phyloP scores from a whole-genome alignment of 2,888 invertebrate species.

The Acholoe squamosa region DNA sequence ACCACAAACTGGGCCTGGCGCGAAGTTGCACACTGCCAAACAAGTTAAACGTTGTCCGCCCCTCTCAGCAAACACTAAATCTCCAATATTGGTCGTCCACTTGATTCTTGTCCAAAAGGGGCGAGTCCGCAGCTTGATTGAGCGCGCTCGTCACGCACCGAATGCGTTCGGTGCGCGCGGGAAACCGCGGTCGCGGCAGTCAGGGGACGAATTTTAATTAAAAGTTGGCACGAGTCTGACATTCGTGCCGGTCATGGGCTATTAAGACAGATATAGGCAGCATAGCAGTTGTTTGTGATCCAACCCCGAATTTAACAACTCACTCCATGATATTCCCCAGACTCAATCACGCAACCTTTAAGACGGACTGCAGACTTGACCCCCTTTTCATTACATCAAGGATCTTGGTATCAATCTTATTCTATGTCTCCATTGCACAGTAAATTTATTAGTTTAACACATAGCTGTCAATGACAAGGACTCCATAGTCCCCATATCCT shows the following conservation, averaged over 20 bases:
- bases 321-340: no score
- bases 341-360: no score
- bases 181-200: not conserved
- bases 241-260: slow-evolving; percentile 35
- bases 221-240: slow-evolving; percentile 7
- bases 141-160: slow-evolving; percentile 18
- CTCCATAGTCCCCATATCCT: slow-evolving; percentile 7
- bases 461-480: slow-evolving; percentile 2
- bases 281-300: not conserved
- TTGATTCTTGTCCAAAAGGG: slow-evolving; percentile 45
- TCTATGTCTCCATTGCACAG: no score
- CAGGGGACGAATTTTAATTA: slow-evolving; percentile 35
- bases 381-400: no score
- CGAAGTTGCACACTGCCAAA: not conserved
- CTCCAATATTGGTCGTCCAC: slow-evolving; percentile 39
- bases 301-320: not conserved
- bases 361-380: no score
- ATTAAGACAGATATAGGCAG: slow-evolving; percentile 23
- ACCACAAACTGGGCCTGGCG: not conserved
- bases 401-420: no score
- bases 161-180: not conserved
- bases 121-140: slow-evolving; percentile 12
- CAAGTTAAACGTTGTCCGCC: slow-evolving; percentile 13
- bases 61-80: not conserved
- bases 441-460: not conserved